These are phyloP conservation scores for Brachionus manjavacas DNA, from an alignment of 1,140 invertebrate species.

Conservation along the genomic window DNA sequence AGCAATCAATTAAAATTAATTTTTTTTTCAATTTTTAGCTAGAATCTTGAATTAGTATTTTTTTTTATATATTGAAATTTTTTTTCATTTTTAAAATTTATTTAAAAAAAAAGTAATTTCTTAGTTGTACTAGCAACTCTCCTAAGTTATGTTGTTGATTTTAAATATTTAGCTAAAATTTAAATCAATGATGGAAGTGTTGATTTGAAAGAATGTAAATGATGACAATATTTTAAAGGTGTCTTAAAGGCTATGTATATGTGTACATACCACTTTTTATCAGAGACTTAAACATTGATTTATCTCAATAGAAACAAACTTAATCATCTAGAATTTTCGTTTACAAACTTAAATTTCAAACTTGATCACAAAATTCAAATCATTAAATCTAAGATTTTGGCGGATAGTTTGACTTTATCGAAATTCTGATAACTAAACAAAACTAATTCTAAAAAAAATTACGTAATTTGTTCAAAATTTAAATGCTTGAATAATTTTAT, in stretches of 20 bases:
- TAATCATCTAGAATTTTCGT: constrained; percentile 19
- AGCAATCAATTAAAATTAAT: no score
- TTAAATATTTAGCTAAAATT: background rate
- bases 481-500: constrained; percentile 10
- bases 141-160: background rate
- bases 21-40: no score
- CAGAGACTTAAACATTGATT: background rate
- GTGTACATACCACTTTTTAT: background rate
- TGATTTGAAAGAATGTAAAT: background rate
- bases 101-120: background rate
- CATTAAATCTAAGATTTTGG: background rate
- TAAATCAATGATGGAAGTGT: background rate
- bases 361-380: background rate
- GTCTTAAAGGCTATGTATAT: background rate
- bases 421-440: background rate
- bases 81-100: background rate
- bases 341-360: background rate
- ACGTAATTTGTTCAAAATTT: background rate
- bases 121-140: background rate
- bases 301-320: background rate
- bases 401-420: constrained; percentile 27
- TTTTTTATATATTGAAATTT: background rate
- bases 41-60: background rate
- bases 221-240: background rate
- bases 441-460: background rate